Conservation (phyloP, 2,797 vertebrate genomes). For the Acrocephalus scirpaceus region DNA sequence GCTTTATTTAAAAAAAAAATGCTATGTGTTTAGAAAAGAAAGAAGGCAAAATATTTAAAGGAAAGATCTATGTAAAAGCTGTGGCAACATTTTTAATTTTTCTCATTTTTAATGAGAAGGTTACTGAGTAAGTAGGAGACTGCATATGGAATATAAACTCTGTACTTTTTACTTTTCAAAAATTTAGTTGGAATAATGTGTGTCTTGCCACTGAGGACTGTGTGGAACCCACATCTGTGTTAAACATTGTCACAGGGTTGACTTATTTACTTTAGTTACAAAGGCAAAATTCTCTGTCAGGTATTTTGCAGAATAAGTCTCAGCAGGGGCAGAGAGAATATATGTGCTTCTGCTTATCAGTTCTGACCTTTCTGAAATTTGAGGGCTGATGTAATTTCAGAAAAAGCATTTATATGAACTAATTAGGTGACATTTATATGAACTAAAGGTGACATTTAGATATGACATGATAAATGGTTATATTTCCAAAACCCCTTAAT, state of each 20-base stretch:
- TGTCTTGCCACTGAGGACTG: neutral
- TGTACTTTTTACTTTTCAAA: neutral
- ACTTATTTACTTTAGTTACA: neutral
- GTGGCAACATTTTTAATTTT: neutral
- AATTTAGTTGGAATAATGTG: neutral
- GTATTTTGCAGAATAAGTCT: conserved; percentile 17
- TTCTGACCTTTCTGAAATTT: conserved; percentile 68
- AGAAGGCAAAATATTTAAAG: neutral
- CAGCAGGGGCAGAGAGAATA: neutral
- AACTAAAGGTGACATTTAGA: conserved; percentile 39
- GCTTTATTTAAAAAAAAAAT: neutral
- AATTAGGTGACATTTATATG: conserved; percentile 49
- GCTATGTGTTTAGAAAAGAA: neutral
- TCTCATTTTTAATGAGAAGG: neutral
- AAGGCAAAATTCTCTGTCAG: neutral
- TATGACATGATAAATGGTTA: conserved; percentile 10
- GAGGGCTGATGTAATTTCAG: conserved; percentile 38
- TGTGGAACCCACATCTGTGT: neutral
- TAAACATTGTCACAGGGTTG: neutral
- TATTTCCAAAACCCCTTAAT: neutral
- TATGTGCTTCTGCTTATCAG: conserved; percentile 27
- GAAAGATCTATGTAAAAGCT: neutral
- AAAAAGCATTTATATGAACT: conserved; percentile 41
- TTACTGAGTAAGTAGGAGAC: neutral
- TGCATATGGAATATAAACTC: neutral